Percentiles rank a stretch among this genome's conserved stretches.
phyloP scores from a whole-genome alignment of 2,113 vertebrate species.

The Formicarius rufipectus region DNA sequence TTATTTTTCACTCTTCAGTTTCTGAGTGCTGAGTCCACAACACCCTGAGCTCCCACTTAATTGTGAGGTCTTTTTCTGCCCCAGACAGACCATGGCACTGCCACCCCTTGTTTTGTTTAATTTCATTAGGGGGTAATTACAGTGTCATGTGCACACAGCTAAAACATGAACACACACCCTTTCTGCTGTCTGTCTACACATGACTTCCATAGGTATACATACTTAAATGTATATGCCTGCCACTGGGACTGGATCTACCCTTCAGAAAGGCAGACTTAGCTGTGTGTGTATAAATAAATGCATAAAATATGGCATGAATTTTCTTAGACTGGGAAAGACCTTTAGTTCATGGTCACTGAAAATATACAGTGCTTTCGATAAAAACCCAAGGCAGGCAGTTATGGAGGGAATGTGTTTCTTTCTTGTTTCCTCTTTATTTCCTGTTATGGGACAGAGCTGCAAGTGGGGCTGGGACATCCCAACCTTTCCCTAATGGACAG shows the following conservation, averaged over 20 bases:
- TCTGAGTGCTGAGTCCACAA: background rate
- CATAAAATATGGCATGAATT: background rate
- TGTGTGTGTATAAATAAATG: background rate
- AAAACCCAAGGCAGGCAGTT: background rate
- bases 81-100: background rate
- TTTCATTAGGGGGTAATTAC: background rate
- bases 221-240: background rate
- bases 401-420: background rate
- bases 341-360: background rate
- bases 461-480: background rate
- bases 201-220: background rate
- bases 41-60: background rate
- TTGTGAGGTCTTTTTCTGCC: background rate
- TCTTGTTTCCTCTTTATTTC: background rate
- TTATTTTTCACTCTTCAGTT: background rate
- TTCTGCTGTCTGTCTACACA: background rate
- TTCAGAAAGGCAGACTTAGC: background rate
- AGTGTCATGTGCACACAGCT: background rate
- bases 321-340: background rate
- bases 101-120: background rate
- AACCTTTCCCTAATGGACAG: background rate
- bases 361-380: background rate
- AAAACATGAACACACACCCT: background rate
- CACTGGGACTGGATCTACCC: background rate
- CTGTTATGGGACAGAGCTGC: background rate